Base-by-base conservation (phyloP, 2,113 vertebrate genomes). In the Lepus americanus region DNA sequence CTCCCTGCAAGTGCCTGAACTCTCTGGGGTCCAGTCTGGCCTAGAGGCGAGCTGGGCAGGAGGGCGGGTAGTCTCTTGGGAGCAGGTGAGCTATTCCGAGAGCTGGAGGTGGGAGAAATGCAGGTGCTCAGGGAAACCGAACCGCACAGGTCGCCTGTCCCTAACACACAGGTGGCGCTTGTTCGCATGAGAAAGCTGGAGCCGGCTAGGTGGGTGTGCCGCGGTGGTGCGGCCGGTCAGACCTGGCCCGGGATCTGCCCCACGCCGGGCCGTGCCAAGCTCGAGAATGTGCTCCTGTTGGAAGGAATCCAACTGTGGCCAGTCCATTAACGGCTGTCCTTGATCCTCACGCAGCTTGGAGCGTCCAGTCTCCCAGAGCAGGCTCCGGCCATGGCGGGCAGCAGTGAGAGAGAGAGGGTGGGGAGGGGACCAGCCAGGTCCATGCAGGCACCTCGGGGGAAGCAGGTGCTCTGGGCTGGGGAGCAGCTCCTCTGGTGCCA, bases 11-110 rank as follows among this genome's bases (percentile, higher is more conserved):
- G 23, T 12, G 53, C 66, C 66, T 12, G 27, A 66, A 19, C 12
- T 77, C 61, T 82, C 29, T 25, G 49, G 17, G 53, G 23, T n/a
- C 16, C 14, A 29, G 67, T 33, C 85, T 95, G 87, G 44, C 89
- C 33, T 63, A 51, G 22, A 94, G 44, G 82, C 67, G 5, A 63
- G 16, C 66, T 63, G 11, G 31, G 9, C 2, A 72, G 31, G 6
- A 49, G 39, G 27, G 6, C 51, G 69, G 17, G 44, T 51, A 10
- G 66, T 74, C 14, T 36, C 0, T 69, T 44, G 59, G n/a, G 33
- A 87, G 25, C n/a, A 87, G n/a, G 16, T 22, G 14, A 12, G 22
- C 44, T 27, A 6, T 85, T 80, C 44, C 23, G 69, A 87, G 80
- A 80, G 25, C 22, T 90, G 23, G 51, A 44, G 39, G 33, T 2